phyloP scores from a whole-genome alignment of 2,888 invertebrate genomes.

The Aquatica leii region DNA sequence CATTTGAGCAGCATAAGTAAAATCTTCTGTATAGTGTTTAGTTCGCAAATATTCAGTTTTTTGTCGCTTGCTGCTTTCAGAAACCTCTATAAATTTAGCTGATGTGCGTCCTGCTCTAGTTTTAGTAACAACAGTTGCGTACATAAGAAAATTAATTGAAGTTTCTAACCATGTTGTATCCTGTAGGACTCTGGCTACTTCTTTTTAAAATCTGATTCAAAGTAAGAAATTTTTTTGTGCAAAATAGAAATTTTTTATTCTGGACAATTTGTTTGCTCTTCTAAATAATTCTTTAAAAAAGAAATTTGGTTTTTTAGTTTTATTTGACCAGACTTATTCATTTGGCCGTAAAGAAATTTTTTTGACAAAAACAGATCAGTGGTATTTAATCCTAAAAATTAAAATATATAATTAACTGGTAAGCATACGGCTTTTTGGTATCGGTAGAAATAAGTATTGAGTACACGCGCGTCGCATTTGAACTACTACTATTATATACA shows the following conservation, averaged over 20 bases:
- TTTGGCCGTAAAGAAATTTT: background rate
- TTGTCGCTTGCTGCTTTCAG: background rate
- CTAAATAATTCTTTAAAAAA: background rate
- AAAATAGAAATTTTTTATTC: background rate
- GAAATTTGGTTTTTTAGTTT: background rate
- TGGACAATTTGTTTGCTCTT: background rate
- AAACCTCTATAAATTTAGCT: background rate
- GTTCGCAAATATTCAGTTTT: too few relatives aligned
- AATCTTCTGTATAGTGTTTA: background rate
- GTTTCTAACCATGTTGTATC: background rate
- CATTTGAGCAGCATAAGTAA: background rate
- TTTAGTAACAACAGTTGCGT: background rate
- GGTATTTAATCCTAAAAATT: background rate
- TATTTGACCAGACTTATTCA: background rate
- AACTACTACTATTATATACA: too few relatives aligned
- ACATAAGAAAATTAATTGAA: background rate
- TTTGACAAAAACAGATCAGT: background rate
- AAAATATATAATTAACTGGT: too few relatives aligned
- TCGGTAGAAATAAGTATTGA: too few relatives aligned
- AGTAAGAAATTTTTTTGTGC: background rate
- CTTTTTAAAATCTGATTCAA: background rate
- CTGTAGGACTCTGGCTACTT: background rate
- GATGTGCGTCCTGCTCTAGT: background rate
- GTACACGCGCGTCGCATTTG: too few relatives aligned
- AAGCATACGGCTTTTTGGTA: too few relatives aligned